Evolutionary conservation across 2,888 invertebrate species (phyloP).

Genomic region (Smittia sp.): DNA sequence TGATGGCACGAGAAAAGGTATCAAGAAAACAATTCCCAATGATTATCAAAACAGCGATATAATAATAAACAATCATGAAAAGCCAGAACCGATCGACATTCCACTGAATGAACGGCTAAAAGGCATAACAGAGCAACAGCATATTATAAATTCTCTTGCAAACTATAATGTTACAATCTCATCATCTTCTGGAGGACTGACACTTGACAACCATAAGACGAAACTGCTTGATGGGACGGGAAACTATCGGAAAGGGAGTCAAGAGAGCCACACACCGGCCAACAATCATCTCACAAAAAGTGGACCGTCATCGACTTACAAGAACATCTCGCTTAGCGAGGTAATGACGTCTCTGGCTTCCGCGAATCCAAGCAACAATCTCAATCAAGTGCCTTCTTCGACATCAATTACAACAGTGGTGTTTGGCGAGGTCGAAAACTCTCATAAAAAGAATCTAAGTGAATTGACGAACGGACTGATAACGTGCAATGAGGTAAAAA

Average conservation of each 20-base stretch:
- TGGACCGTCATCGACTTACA: neutral
- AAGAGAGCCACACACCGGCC: neutral
- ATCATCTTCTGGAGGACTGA: neutral
- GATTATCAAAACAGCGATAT: neutral
- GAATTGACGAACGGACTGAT: constrained; percentile 30
- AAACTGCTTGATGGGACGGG: constrained; percentile 9
- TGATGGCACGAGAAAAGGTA: constrained; percentile 52
- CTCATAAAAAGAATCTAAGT: constrained; percentile 24
- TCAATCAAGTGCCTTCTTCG: neutral
- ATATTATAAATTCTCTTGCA: constrained; percentile 33
- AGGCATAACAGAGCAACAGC: constrained; percentile 26
- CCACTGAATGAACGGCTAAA: constrained; percentile 30
- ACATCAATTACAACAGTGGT: constrained; percentile 31
- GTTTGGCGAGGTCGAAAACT: constrained; percentile 4
- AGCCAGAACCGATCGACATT: constrained; percentile 17
- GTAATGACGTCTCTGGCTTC: constrained; percentile 20
- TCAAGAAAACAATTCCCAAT: neutral
- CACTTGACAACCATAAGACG: constrained; percentile 3
- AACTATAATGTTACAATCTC: constrained; percentile 39
- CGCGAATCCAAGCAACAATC: neutral
- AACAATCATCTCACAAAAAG: neutral
- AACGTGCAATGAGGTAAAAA: constrained; percentile 1
- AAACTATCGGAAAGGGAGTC: constrained; percentile 17
- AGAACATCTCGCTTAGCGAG: neutral
- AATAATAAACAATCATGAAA: constrained; percentile 24